Conservation (phyloP, 2,797 vertebrate species). For the Psittacula derbiana region DNA sequence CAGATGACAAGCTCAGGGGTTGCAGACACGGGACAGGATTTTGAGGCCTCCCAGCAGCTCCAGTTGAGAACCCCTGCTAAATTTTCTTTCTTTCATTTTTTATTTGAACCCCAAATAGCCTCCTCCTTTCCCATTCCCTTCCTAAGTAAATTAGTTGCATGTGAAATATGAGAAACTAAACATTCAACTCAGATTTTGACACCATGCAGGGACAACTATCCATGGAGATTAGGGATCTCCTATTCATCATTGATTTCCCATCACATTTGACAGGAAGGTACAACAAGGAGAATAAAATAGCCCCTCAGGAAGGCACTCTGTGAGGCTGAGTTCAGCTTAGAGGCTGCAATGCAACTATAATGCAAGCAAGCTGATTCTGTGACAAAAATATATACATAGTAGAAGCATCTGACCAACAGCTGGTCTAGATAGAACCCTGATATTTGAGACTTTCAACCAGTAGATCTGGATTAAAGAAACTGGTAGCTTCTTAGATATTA, state of each 20-base stretch:
- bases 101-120: not conserved
- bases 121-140: not conserved
- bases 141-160: not conserved
- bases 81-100: not conserved
- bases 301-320: not conserved
- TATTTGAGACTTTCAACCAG: not conserved
- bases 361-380: not conserved
- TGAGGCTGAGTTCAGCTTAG: not conserved
- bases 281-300: slow-evolving; percentile 13
- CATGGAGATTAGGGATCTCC: slow-evolving; percentile 30
- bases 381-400: not conserved
- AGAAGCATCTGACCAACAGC: not conserved
- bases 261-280: not conserved
- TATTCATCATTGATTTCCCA: slow-evolving; percentile 18
- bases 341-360: not conserved
- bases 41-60: not conserved
- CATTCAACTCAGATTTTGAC: slow-evolving; percentile 24
- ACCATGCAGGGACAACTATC: slow-evolving; percentile 23
- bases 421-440: not conserved
- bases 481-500: not conserved
- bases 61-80: not conserved
- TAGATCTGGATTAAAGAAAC: not conserved
- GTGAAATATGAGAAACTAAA: slow-evolving; percentile 28
- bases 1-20: not conserved
- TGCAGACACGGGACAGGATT: not conserved